phyloP scores from a whole-genome alignment of 2,888 invertebrate genomes.

The Macrophya alboannulata region DNA sequence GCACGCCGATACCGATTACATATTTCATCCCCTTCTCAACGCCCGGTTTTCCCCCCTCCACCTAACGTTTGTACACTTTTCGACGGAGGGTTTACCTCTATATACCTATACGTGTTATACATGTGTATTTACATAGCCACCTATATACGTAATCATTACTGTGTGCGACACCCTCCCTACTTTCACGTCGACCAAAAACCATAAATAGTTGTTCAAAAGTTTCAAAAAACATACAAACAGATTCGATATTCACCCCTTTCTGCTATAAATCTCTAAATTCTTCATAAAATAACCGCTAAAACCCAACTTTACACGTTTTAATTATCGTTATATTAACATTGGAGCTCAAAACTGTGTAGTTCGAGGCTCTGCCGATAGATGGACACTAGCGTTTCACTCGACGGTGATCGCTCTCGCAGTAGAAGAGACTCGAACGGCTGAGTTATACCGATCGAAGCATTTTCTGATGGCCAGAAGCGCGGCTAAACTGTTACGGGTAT shows the following conservation, averaged over 20 bases:
- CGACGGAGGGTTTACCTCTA: background rate
- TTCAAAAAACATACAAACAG: background rate
- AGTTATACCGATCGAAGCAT: background rate
- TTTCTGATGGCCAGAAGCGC: too few species aligned
- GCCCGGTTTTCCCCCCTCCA: background rate
- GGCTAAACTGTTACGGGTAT: too few species aligned
- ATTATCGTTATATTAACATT: background rate
- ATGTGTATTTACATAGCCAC: background rate
- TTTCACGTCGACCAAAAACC: background rate
- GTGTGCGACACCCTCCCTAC: too few species aligned
- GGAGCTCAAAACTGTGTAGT: background rate
- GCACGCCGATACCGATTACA: conserved; percentile 49
- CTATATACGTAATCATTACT: background rate
- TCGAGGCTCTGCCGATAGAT: background rate
- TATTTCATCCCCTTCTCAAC: conserved; percentile 51
- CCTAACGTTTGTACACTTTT: background rate
- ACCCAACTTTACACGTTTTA: background rate
- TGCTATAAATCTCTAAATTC: background rate
- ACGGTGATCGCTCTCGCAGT: background rate
- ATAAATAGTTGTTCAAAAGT: background rate
- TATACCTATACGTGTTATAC: background rate
- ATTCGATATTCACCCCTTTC: background rate
- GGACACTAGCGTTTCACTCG: background rate
- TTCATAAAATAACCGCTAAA: background rate
- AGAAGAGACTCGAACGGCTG: background rate